Evolutionary conservation across 2,797 vertebrate genomes (phyloP), one percentile per base, ranked within the genome.

Genomic region (Darevskia mixta): DNA sequence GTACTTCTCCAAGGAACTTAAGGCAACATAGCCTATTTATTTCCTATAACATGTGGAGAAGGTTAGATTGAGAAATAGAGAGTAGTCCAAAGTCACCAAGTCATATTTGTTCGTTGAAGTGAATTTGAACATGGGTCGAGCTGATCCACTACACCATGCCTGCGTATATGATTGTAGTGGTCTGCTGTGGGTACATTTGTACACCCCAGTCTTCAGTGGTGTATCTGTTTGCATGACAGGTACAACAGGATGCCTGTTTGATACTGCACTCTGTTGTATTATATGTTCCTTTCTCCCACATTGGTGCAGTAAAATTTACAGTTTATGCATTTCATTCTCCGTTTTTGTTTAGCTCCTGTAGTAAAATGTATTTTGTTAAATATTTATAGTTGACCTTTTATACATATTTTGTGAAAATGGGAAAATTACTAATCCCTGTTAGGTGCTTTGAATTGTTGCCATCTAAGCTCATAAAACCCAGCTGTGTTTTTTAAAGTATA

Each of bases 361-460:
- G 32, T 27, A 61, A 79, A 84, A 84, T n/a, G 58, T n/a, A 20
- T 64, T 64, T 64, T 45, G 55, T 85, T 78, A 67, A 41, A 27
- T 86, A 61, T 73, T 61, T 80, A 72, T 80, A 38, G 25, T 45
- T 64, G 32, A 87, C 35, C 27, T 87, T 73, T 73, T 64, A 61
- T 69, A 73, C 81, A 81, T 81, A 87, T 73, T 72, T 81, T n/a
- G 17, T 79, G 64, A 79, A 4, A 86, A 38, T 25, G 78, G 61
- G 23, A 58, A 81, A 80, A 5, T 2, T 73, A 76, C 72, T 86
- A 49, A 20, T 72, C 29, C 76, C 38, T 64, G 77, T 17, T n/a
- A 66, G 38, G 27, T 77, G 38, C 41, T 75, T 88, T 38, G 61
- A 87, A 84, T 75, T 81, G n/a, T 32, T 85, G n/a, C 90, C 80